phyloP scores from a whole-genome alignment of 2,888 invertebrate species.

The Pyralis farinalis region DNA sequence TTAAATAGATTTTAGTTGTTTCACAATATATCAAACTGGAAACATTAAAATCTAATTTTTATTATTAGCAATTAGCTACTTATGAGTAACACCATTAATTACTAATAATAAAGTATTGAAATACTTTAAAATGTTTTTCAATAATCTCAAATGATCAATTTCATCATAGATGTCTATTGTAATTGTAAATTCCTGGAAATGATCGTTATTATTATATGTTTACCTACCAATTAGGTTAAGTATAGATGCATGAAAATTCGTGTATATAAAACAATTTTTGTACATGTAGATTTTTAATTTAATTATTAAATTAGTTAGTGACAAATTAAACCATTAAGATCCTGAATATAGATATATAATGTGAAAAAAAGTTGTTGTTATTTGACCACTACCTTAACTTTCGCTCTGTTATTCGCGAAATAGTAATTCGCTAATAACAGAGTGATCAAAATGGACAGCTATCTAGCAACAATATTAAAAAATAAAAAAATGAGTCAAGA shows the following conservation, averaged over 20 bases:
- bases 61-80: conserved; percentile 41
- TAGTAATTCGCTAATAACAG: too few species aligned
- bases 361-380: conserved; percentile 27
- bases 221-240: conserved; percentile 65
- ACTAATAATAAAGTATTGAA: conserved; percentile 32
- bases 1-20: conserved; percentile 38
- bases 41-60: conserved; percentile 31
- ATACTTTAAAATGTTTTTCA: conserved; percentile 38
- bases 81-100: conserved; percentile 32
- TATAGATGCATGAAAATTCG: conserved; percentile 65
- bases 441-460: too few species aligned
- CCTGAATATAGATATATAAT: conserved; percentile 72
- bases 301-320: conserved; percentile 66
- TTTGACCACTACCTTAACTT: background rate
- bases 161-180: conserved; percentile 47
- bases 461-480: too few species aligned
- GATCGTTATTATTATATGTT: conserved; percentile 44
- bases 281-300: conserved; percentile 77
- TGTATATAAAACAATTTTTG: conserved; percentile 78
- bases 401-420: too few species aligned
- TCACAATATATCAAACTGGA: conserved; percentile 35
- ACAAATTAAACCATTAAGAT: conserved; percentile 75
- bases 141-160: conserved; percentile 46
- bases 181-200: conserved; percentile 56
- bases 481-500: too few species aligned